A percentile compares a stretch with the other conserved stretches of the same genome.
Conservation (phyloP, 2,113 vertebrate genomes). For the Paralichthys olivaceus region DNA sequence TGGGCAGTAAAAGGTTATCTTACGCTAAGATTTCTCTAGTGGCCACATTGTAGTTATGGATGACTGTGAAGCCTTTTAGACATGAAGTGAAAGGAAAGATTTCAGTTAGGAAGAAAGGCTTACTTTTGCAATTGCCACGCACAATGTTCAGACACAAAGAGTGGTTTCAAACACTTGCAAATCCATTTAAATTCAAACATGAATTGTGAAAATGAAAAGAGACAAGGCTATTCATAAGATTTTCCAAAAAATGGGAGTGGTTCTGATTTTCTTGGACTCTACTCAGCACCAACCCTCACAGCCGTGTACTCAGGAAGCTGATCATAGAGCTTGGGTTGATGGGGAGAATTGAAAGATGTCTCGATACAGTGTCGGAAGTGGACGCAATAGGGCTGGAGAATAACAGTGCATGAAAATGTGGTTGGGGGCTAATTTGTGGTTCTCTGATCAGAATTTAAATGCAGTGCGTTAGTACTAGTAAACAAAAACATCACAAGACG, state of each 20-base stretch:
- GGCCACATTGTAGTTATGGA: constrained; percentile 70
- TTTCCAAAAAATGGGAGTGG: constrained; percentile 27
- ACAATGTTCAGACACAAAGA: constrained; percentile 59
- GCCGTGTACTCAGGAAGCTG: constrained; percentile 62
- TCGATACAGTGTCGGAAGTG: constrained; percentile 44
- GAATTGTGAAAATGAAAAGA: constrained; percentile 46
- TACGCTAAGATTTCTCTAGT: constrained; percentile 59
- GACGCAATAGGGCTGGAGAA: constrained; percentile 55
- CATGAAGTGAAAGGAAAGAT: constrained; percentile 59
- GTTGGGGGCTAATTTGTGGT: constrained; percentile 47
- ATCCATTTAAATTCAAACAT: constrained; percentile 41
- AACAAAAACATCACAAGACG: constrained; percentile 74
- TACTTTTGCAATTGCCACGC: constrained; percentile 42
- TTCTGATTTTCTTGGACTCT: constrained; percentile 54
- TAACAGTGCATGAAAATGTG: constrained; percentile 58
- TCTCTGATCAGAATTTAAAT: constrained; percentile 54
- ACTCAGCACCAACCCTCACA: constrained; percentile 71
- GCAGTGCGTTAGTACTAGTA: constrained; percentile 63
- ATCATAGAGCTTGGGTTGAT: constrained; percentile 79
- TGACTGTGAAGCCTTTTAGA: constrained; percentile 60
- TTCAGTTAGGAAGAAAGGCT: constrained; percentile 56
- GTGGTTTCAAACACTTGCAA: constrained; percentile 33
- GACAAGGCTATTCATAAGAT: constrained; percentile 40
- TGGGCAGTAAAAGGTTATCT: constrained; percentile 73
- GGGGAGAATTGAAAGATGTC: constrained; percentile 72